These are phyloP conservation scores for Acarapis woodi DNA, from an alignment of 1,140 invertebrate species.

Conservation along the genomic window DNA sequence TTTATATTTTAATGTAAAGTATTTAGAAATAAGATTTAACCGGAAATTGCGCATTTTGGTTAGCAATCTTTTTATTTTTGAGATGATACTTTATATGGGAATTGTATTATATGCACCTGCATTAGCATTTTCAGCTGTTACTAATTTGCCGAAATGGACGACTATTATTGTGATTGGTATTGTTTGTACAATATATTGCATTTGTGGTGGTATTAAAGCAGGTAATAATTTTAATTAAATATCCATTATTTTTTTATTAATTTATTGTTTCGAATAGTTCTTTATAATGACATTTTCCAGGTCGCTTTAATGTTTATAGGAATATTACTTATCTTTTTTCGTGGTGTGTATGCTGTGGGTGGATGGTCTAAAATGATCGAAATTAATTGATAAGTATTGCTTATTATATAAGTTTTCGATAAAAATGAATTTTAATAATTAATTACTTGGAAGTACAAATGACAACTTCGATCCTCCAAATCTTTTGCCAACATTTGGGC, in stretches of 20 bases:
- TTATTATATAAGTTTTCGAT: too few relatives aligned
- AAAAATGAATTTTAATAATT: too few relatives aligned
- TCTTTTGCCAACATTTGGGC: too few relatives aligned
- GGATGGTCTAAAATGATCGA: conserved; percentile 31
- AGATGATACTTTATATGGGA: conserved; percentile 66
- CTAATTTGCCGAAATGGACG: conserved; percentile 33
- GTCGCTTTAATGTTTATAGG: conserved; percentile 42
- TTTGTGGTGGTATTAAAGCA: conserved; percentile 50
- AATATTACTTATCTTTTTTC: conserved; percentile 39
- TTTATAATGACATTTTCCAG: conserved; percentile 57
- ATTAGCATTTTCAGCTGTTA: conserved; percentile 56
- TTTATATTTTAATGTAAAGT: conserved; percentile 20
- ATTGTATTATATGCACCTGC: conserved; percentile 75
- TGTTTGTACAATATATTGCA: conserved; percentile 44
- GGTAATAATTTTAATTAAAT: too few relatives aligned
- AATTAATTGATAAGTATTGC: too few relatives aligned
- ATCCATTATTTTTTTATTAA: too few relatives aligned
- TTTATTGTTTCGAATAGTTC: too few relatives aligned
- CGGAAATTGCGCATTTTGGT: conserved; percentile 30
- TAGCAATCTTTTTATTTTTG: conserved; percentile 41
- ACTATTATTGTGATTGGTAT: conserved; percentile 48
- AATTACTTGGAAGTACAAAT: too few relatives aligned
- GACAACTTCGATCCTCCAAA: too few relatives aligned
- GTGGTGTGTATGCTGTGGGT: conserved; percentile 29
- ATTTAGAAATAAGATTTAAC: conserved; percentile 53